Evolutionary conservation across 2,888 invertebrate genomes (phyloP), one percentile per base, ranked within the genome.

Genomic region (Rhimphoctona megacephalus): DNA sequence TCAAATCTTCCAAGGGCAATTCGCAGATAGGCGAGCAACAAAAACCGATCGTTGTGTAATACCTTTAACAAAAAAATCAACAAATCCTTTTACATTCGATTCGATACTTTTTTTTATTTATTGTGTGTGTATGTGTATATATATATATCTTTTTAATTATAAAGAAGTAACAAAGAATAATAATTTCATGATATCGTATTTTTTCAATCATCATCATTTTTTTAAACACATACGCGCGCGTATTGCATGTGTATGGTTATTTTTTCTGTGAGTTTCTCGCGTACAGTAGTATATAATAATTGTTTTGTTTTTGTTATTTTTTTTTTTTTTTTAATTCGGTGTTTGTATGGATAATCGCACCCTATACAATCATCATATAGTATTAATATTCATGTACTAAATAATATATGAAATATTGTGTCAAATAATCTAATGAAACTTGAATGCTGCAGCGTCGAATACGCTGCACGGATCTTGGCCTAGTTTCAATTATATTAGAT

Each of bases 141-240:
- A 88, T 91, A 92, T 92, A 92, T 93, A 92, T 93, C 92, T 90
- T 92, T 92, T 94, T 93, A 93, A 93, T 93, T 93, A 94, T 94
- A 93, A 94, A 94, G 94, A 94, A 94, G 94, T 94, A 94, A 94
- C 94, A 93, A 94, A 93, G 94, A 93, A 93, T 93, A 93, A 93
- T 94, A 93, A 93, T 93, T 94, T 93, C 91, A 92, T 93, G 93
- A 93, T 94, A 93, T 93, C 80, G 85, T 84, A 80, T 84, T 84
- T 14, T 83, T 46, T 67, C 84, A 64, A 86, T 81, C 72, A 30
- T 30, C 61, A 30, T 61, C 61, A 67, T 73, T 36, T 77, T 74
- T 64, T 66, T 86, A 84, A 87, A 67, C 80, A 88, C 88, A 90
- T 85, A 90, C 86, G 76, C 80, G 85, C 85, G 87, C 72, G 79